Percentiles rank a stretch among this genome's conserved stretches.
phyloP scores from a whole-genome alignment of 2,113 vertebrate genomes.

The Seriola dumerili region DNA sequence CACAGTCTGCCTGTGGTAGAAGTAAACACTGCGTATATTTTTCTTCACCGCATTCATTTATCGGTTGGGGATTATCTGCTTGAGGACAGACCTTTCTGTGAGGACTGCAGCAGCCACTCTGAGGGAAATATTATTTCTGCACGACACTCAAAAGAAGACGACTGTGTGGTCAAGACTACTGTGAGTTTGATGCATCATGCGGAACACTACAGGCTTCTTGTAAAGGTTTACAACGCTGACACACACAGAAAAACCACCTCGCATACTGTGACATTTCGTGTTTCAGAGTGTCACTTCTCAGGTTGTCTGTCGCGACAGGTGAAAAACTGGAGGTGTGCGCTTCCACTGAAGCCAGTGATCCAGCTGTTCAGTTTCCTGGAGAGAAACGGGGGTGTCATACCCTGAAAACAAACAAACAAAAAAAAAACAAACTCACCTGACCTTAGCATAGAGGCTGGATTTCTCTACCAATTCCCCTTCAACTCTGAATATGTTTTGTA shows the following conservation, averaged over 20 bases:
- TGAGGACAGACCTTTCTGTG: slow-evolving; percentile 18
- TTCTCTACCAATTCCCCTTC: no score
- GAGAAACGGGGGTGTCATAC: background rate
- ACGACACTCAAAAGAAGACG: slow-evolving; percentile 20
- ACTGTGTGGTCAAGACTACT: slow-evolving; percentile 49
- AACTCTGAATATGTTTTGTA: background rate
- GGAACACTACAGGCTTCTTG: background rate
- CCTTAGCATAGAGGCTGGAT: background rate
- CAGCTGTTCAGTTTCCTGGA: slow-evolving; percentile 3
- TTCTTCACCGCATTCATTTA: background rate
- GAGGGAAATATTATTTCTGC: slow-evolving; percentile 17
- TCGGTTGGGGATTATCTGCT: background rate
- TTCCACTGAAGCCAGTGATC: background rate
- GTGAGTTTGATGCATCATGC: slow-evolving; percentile 28
- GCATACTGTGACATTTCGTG: background rate
- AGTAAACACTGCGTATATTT: background rate
- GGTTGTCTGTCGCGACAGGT: slow-evolving; percentile 49
- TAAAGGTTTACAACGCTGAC: background rate
- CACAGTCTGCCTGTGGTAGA: slow-evolving; percentile 33
- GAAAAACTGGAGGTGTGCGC: slow-evolving; percentile 57
- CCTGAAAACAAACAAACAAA: background rate
- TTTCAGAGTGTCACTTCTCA: background rate
- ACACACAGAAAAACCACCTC: background rate
- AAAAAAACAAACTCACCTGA: background rate
- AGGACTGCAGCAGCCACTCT: slow-evolving; percentile 51